Percentiles rank a stretch among this genome's conserved stretches.
Evolutionary conservation across 2,113 vertebrate species (phyloP).

Genomic region (Brevimyrus niger): DNA sequence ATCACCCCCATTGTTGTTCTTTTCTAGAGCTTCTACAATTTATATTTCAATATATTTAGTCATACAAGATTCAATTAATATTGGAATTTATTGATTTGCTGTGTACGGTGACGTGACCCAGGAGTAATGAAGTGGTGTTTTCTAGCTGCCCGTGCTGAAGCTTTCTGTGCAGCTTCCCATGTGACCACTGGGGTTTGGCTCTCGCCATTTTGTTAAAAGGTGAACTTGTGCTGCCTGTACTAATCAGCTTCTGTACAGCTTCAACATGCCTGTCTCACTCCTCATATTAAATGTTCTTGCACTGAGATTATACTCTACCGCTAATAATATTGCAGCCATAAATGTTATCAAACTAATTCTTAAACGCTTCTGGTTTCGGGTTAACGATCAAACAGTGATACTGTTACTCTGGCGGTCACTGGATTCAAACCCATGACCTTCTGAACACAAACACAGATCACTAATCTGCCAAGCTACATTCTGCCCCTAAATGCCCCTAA

Average conservation of each 20-base stretch:
- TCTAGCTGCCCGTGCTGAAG: background rate
- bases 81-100: constrained; percentile 39
- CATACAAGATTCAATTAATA: constrained; percentile 40
- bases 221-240: background rate
- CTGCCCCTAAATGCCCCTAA: background rate
- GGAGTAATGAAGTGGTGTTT: background rate
- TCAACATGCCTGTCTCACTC: background rate
- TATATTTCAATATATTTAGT: constrained; percentile 38
- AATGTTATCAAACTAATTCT: background rate
- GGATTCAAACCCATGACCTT: background rate
- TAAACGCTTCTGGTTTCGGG: background rate
- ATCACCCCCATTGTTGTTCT: background rate
- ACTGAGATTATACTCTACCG: background rate
- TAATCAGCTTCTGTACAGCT: background rate
- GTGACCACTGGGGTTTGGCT: background rate
- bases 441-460: background rate
- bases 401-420: background rate
- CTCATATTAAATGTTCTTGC: background rate
- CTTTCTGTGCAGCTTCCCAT: background rate
- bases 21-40: constrained; percentile 23
- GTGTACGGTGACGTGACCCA: constrained; percentile 33
- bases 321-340: background rate
- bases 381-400: background rate
- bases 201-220: background rate
- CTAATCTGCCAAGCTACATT: background rate